Base-by-base conservation (phyloP, 2,888 invertebrate genomes). In the Schrankia costaestrigalis region DNA sequence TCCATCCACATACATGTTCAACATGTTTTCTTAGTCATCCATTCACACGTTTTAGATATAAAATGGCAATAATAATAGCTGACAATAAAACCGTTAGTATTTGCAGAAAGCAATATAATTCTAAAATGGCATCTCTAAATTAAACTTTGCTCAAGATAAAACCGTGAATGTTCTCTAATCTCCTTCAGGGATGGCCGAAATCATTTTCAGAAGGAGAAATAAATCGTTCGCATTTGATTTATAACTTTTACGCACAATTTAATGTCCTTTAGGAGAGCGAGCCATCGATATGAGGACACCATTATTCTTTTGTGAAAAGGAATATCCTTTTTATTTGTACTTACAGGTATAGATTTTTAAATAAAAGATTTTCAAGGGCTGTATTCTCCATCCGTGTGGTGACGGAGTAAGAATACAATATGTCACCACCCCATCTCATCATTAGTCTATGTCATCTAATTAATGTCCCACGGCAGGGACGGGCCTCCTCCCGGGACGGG, bases 201-300 rank as follows among this genome's bases (percentile, higher is more conserved):
- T 54, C 35, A 54, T 54, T 54, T 40, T 39, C 41, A 28, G 33
- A 35, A 51, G 32, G 36, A 39, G 43, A 43, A 48, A 55, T 55
- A 55, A 55, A 52, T 49, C 45, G 51, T 40, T 43, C 52, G 49
- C 23, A 26, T 51, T 54, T 52, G 56, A 55, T 55, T 55, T 55
- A 55, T 55, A 44, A 31, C 12, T 40, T 37, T 46, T 42, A 46
- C 52, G 52, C 52, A 32, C 52, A 55, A 46, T 55, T 55, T 52
- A 52, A 52, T 46, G 41, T 46, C 37, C 28, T 51, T 28, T 42
- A 27, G 31, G 12, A 37, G 38, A 29, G 35, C 9, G 31, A 36
- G 38, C 35, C 39, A 52, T 52, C 41, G 41, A 45, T 34, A 43
- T 23, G 37, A 54, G 32, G 17, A 18, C 7, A 14, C 22, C 22